Evolutionary conservation across 2,113 vertebrate genomes (phyloP), one percentile per base, ranked within the genome.

Genomic region (Carassius auratus): DNA sequence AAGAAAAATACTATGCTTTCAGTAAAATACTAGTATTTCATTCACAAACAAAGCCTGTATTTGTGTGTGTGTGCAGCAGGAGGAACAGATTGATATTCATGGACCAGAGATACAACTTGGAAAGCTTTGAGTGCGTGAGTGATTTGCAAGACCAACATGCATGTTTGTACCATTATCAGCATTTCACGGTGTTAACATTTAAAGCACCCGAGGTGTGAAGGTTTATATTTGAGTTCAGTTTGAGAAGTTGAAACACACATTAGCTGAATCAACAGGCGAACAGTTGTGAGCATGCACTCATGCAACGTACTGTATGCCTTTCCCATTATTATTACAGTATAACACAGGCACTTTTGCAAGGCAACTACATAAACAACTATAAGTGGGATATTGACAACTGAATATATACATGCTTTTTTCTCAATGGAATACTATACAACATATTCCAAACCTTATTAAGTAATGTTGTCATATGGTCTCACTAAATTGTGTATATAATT

Each of bases 151-250:
- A 36, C 17, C 38, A 38, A 26, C 57, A 62, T 0, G 4, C 23
- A 82, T 26, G 62, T 82, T 69, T 52, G 45, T 69, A 30, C 42
- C 45, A 50, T n/a, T 50, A 76, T 50, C 14, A 73, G 19, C 69
- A 42, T 73, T 38, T 73, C 38, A 73, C 0, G 19, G 2, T 9
- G 1, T 19, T 45, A 73, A 73, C 36, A 42, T 45, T 73, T 73
- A 73, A 45, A 19, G 62, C 21, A 15, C 2, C 17, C 23, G 10
- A 64, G 61, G 23, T 30, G 23, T 69, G 62, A 64, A 81, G n/a
- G 21, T 64, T 82, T 64, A 80, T 42, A 45, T 36, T 80, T 8
- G 12, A 15, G 13, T 62, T 64, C 4, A 23, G 64, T 61, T 17
- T 78, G 33, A 12, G 33, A 10, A 21, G 26, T 57, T 78, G 19